Conservation (phyloP, 35 echinoderm and acorn worm genomes). For the Lytechinus pictus region DNA sequence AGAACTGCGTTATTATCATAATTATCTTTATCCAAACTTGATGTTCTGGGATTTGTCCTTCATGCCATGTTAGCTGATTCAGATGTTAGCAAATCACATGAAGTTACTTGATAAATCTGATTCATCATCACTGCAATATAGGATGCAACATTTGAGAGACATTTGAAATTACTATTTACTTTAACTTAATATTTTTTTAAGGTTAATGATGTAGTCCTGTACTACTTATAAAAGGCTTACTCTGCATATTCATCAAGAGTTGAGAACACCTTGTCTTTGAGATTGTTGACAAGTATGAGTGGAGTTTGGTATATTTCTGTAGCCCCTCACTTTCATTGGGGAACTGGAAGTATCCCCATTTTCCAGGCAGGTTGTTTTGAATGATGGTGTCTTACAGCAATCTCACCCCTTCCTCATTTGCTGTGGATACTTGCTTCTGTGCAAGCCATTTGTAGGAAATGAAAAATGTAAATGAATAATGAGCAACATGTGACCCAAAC, state of each 20-base stretch:
- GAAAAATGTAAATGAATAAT: not conserved
- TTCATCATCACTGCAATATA: too few relatives aligned
- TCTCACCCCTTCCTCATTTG: not conserved
- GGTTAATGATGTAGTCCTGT: too few relatives aligned
- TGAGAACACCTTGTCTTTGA: constrained; percentile 16
- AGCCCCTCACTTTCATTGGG: not conserved
- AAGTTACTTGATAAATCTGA: not conserved
- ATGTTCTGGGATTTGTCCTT: not conserved
- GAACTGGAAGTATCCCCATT: not conserved
- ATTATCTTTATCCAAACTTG: constrained; percentile 35
- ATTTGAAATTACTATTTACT: too few relatives aligned
- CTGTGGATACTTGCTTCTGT: not conserved
- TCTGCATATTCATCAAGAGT: constrained; percentile 16
- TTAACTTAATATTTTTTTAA: too few relatives aligned
- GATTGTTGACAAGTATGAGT: not conserved
- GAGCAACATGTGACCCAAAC: not conserved
- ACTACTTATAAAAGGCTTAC: not conserved
- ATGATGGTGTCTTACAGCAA: not conserved
- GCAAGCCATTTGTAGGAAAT: not conserved
- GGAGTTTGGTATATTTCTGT: not conserved
- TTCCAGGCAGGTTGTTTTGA: not conserved
- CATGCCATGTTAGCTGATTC: constrained; percentile 51
- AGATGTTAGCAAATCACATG: not conserved
- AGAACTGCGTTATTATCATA: too few relatives aligned
- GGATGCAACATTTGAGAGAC: too few relatives aligned